Conservation (phyloP, 2,113 vertebrate species). For the Eurystomus gularis region DNA sequence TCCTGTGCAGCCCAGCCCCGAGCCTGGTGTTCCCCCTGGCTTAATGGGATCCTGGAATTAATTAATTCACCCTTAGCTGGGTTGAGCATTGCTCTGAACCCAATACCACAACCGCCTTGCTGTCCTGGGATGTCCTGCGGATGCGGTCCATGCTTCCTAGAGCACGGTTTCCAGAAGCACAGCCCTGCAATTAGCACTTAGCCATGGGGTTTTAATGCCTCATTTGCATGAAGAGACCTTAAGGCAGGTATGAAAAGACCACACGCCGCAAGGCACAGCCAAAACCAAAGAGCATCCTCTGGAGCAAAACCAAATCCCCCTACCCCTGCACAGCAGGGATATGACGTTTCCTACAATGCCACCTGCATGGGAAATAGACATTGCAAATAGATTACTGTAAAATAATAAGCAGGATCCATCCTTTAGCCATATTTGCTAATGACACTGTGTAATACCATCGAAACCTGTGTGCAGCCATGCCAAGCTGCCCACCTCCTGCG, state of each 20-base stretch:
- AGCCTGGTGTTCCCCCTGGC: background rate
- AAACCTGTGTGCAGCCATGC: accelerated
- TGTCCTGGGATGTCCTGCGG: background rate
- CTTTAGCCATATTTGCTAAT: background rate
- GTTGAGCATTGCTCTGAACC: background rate
- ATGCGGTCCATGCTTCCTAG: background rate
- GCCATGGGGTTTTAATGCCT: background rate
- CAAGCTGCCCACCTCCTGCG: background rate
- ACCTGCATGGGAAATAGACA: background rate
- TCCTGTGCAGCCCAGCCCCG: background rate
- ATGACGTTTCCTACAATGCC: background rate
- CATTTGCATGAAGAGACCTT: background rate
- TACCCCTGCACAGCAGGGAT: background rate
- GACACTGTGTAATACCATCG: background rate
- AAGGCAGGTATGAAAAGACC: background rate
- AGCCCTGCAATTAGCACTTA: background rate
- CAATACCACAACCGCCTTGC: background rate
- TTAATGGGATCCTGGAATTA: background rate
- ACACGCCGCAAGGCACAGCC: background rate
- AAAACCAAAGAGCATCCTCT: background rate
- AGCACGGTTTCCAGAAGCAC: background rate
- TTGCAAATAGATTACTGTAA: background rate
- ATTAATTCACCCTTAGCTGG: background rate
- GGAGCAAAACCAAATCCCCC: background rate
- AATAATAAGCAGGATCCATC: background rate